These are phyloP conservation scores for Eublepharis macularius DNA, from an alignment of 2,113 vertebrate genomes.

Conservation along the genomic window DNA sequence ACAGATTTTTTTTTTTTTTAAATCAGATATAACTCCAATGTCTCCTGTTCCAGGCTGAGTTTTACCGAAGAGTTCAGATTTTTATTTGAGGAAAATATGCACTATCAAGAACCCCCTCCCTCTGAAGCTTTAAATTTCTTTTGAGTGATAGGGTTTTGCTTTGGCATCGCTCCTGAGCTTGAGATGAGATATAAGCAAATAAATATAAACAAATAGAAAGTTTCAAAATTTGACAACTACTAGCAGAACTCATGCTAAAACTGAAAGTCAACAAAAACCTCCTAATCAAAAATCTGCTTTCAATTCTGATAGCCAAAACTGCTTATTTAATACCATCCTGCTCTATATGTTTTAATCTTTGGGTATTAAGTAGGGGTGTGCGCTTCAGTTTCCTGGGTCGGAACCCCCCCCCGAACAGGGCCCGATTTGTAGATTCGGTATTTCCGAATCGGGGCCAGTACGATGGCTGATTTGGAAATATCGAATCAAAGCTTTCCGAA, in stretches of 20 bases:
- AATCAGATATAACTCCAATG: background rate
- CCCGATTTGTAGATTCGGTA: too few relatives aligned
- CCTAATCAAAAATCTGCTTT: background rate
- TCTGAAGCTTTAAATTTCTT: background rate
- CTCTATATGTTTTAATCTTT: too few relatives aligned
- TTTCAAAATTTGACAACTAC: background rate
- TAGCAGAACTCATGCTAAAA: background rate
- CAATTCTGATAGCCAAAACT: background rate
- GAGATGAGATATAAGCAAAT: background rate
- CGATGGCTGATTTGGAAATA: too few relatives aligned
- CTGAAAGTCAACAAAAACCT: background rate
- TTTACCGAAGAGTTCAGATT: background rate
- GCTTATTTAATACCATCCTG: background rate
- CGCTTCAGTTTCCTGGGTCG: too few relatives aligned
- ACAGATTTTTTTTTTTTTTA: background rate
- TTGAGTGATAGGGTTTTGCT: too few relatives aligned
- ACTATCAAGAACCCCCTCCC: background rate
- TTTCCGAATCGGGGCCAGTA: too few relatives aligned
- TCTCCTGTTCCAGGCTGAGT: background rate
- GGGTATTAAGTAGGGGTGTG: too few relatives aligned
- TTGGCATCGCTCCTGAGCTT: too few relatives aligned
- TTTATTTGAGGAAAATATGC: background rate
- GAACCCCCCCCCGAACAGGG: too few relatives aligned
- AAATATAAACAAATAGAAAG: background rate
- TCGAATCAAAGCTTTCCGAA: too few relatives aligned